phyloP scores from a whole-genome alignment of 2,113 vertebrate genomes.

The Apodemus sylvaticus region DNA sequence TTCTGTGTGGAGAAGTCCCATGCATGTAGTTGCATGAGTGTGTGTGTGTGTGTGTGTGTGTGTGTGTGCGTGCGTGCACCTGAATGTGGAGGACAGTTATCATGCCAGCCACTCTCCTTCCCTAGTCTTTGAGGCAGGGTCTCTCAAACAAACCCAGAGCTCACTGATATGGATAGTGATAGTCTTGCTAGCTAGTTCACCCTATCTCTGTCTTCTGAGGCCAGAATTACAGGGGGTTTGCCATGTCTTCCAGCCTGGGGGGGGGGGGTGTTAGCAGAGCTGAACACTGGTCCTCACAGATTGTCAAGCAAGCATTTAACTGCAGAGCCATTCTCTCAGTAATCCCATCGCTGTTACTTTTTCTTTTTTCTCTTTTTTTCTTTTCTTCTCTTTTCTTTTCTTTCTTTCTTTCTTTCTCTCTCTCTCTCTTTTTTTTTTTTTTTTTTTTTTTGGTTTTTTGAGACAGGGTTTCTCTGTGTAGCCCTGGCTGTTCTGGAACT shows the following conservation, averaged over 20 bases:
- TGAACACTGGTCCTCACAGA: not conserved
- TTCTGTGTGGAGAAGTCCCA: too few species aligned
- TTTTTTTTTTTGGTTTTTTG: too few species aligned
- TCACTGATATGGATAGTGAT: not conserved
- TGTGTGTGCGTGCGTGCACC: not conserved
- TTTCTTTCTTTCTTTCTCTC: too few species aligned
- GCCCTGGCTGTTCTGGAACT: too few species aligned
- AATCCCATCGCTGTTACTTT: not conserved
- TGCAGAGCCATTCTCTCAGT: not conserved
- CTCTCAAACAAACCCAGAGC: not conserved
- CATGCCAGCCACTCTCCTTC: not conserved
- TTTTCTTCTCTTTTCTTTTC: too few species aligned
- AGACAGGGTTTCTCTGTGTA: too few species aligned
- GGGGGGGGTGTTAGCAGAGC: not conserved
- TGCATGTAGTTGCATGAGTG: not conserved
- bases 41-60: too few species aligned
- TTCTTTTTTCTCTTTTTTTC: too few species aligned
- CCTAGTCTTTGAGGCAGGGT: not conserved
- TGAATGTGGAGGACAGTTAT: too few species aligned
- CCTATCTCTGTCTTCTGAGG: not conserved
- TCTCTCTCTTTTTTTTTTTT: too few species aligned
- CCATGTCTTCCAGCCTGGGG: not conserved
- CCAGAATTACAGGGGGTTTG: too few species aligned
- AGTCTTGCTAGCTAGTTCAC: not conserved
- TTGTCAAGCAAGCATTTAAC: not conserved